Conservation (phyloP, 2,113 vertebrate species). For the Istiophorus platypterus region DNA sequence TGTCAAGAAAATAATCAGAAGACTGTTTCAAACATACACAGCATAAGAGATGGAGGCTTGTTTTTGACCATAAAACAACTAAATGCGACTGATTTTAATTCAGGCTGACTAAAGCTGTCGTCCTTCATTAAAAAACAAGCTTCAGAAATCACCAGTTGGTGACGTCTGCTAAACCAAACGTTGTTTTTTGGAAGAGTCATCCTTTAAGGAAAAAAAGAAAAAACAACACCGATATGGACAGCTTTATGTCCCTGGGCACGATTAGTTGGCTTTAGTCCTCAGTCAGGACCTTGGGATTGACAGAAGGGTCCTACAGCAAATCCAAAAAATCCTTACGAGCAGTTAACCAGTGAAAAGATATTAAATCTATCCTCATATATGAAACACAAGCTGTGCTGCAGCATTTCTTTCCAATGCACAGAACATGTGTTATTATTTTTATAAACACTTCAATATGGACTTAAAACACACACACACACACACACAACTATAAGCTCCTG, state of each 20-base stretch:
- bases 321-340: neutral
- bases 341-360: neutral
- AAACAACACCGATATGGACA: neutral
- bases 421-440: constrained; percentile 1
- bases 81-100: neutral
- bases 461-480: too few species aligned
- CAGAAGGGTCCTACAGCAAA: neutral
- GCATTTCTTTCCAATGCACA: neutral
- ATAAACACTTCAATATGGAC: constrained; percentile 24
- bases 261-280: neutral
- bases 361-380: neutral
- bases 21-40: neutral
- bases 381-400: neutral
- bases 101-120: neutral
- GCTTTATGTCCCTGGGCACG: neutral
- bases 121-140: neutral
- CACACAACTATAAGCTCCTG: constrained; percentile 13
- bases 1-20: too few species aligned
- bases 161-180: too few species aligned
- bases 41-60: neutral
- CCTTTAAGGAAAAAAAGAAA: neutral
- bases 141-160: neutral
- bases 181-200: too few species aligned
- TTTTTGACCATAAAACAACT: neutral
- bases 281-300: neutral